Conservation (phyloP, 2,888 invertebrate genomes). For the Tolmerus cingulatus region DNA sequence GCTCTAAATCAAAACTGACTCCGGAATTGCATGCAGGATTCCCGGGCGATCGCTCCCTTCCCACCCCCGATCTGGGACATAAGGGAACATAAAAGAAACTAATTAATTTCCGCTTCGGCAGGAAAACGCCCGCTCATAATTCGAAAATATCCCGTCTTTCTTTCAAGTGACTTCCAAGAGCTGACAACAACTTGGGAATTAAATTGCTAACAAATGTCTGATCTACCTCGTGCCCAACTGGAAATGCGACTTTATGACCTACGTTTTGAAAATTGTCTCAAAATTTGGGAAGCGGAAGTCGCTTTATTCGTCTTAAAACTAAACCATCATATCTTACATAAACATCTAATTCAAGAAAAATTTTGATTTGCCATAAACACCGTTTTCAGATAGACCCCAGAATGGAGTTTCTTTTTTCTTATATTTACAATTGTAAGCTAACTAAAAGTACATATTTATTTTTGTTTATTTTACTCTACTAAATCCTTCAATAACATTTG, state of each 20-base stretch:
- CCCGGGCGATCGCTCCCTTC: neutral
- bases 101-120: neutral
- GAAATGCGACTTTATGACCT: neutral
- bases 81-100: neutral
- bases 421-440: too few relatives aligned
- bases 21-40: neutral
- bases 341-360: neutral
- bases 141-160: neutral
- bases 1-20: slow-evolving; percentile 26
- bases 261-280: neutral
- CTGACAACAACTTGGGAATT: neutral
- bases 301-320: neutral
- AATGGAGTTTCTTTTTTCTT: too few relatives aligned
- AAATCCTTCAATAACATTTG: too few relatives aligned
- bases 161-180: neutral
- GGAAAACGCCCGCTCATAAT: neutral
- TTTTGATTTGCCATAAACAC: neutral
- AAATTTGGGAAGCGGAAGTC: neutral
- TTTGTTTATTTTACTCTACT: too few relatives aligned
- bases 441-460: too few relatives aligned
- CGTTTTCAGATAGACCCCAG: too few relatives aligned
- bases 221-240: neutral
- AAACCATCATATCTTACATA: neutral
- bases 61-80: neutral
- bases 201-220: neutral